Conservation (phyloP, 2,113 vertebrate genomes). For the Monarcha castaneiventris region DNA sequence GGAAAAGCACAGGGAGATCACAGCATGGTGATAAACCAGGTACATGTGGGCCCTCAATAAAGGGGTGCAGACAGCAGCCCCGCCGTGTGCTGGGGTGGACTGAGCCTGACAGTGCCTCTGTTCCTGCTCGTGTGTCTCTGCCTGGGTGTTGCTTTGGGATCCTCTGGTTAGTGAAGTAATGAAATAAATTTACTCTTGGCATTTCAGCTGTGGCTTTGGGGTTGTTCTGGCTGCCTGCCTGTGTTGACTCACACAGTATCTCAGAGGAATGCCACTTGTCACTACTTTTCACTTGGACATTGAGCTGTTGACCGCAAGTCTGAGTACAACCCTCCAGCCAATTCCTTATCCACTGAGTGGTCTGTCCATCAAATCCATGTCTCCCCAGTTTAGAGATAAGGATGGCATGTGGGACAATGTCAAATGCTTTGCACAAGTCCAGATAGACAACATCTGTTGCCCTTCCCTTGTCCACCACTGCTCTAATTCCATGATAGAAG, state of each 20-base stretch:
- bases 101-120: neutral
- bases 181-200: neutral
- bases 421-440: neutral
- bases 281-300: neutral
- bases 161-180: neutral
- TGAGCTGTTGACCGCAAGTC: neutral
- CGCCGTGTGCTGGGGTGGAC: rapidly evolving
- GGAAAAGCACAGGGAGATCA: too few species aligned
- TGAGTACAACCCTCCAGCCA: neutral
- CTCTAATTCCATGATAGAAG: neutral
- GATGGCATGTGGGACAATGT: neutral
- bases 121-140: rapidly evolving
- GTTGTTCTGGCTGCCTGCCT: neutral
- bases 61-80: neutral
- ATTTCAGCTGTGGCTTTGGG: neutral
- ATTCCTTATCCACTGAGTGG: neutral
- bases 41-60: rapidly evolving
- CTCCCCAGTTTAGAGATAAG: neutral
- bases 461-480: neutral
- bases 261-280: neutral
- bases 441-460: neutral
- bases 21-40: neutral
- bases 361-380: neutral
- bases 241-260: rapidly evolving
- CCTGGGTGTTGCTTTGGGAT: neutral